Evolutionary conservation across 2,888 invertebrate genomes (phyloP).

Genomic region (Lepetodrilus schrolli): DNA sequence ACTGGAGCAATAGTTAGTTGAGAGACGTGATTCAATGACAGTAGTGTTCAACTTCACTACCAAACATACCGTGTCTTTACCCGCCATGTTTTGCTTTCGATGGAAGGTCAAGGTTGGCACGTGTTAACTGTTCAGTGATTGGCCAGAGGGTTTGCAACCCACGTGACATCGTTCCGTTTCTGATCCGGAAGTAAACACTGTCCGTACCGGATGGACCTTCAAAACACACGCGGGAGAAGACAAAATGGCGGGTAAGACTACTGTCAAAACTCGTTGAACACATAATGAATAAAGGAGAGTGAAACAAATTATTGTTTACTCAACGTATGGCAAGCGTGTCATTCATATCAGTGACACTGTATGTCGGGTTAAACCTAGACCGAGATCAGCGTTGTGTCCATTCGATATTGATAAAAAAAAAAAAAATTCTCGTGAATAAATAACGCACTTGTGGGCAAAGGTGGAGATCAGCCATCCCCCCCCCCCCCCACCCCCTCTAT

Average conservation of each 20-base stretch:
- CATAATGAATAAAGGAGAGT: not conserved
- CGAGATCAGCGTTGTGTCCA: no score
- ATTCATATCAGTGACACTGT: no score
- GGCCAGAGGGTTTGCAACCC: slow-evolving; percentile 6
- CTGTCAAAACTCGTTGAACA: not conserved
- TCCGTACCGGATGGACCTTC: slow-evolving; percentile 17
- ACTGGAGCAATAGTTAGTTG: not conserved
- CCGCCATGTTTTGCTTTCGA: slow-evolving; percentile 52
- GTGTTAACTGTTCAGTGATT: slow-evolving; percentile 34
- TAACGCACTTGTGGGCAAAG: no score
- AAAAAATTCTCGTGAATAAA: no score
- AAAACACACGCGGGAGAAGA: slow-evolving; percentile 26
- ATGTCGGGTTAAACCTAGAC: no score
- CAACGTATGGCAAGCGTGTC: no score
- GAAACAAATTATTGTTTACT: no score
- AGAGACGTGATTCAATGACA: not conserved
- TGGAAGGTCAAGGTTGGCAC: slow-evolving; percentile 47
- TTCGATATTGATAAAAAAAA: no score
- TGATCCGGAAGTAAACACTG: slow-evolving; percentile 37
- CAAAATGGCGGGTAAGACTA: slow-evolving; percentile 37
- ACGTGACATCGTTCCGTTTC: not conserved
- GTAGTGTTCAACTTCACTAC: not conserved
- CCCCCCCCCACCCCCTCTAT: no score
- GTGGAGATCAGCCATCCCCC: no score
- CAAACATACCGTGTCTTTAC: slow-evolving; percentile 41